Evolutionary conservation across 2,888 invertebrate species (phyloP), one percentile per base, ranked within the genome.

Genomic region (Petrolisthes manimaculis): DNA sequence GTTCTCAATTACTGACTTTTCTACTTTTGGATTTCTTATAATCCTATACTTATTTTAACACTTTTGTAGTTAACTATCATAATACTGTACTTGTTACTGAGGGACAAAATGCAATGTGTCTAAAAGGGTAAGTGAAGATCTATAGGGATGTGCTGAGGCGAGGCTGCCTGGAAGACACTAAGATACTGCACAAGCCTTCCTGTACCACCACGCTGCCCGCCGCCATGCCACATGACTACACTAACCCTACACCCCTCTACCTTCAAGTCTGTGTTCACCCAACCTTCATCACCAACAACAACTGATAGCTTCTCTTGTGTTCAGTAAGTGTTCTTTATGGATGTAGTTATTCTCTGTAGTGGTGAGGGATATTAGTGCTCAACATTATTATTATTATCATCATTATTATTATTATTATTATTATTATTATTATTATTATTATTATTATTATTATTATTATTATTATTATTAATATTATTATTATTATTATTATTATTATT

Each of bases 161-260:
- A 37, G 37, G 37, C 37, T 37, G 37, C 37, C 80, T 82, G 69
- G 69, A 12, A 51, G 53, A 82, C 24, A 51, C 82, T 82, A 82
- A 55, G 51, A 69, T 82, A 81, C 82, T 67, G 51, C 37, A 83
- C 83, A 74, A 83, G 83, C 71, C 74, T 74, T 71, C 74, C 83
- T 83, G 71, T 12, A 54, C 67, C 83, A 83, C 71, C 21, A 74
- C 74, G 51, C 71, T 71, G 74, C 74, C 83, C 83, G 53, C 83
- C 83, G 51, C 83, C 69, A 83, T 83, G 83, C 83, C 71, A 83
- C 83, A 74, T 21, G 0, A 37, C 71, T 71, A 71, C 71, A n/a
- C n/a, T n/a, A 6, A 71, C 71, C 3, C 5, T 71, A 71, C 71
- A n/a, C n/a, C 21, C 14, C 67, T 14, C 12, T 61, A 61, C 67